phyloP scores from a whole-genome alignment of 1,140 invertebrate genomes.

The Drosophila aff. region DNA sequence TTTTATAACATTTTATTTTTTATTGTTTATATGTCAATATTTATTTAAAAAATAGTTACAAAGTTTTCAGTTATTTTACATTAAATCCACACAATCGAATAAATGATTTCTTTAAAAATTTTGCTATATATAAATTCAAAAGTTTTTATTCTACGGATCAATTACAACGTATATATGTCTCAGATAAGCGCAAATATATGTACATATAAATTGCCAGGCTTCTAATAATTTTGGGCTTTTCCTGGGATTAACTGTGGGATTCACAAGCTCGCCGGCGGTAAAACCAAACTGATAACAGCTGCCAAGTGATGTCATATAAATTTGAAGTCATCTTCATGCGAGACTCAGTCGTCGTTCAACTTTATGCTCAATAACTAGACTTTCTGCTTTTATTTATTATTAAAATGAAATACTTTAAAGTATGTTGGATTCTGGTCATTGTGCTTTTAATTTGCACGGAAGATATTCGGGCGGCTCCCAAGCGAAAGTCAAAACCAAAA shows the following conservation, averaged over 20 bases:
- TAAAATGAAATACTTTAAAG: constrained; percentile 62
- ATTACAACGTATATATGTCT: neutral
- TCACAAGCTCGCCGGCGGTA: neutral
- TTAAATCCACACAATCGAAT: no score
- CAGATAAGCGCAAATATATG: neutral
- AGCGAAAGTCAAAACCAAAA: constrained; percentile 33
- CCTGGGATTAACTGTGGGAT: neutral
- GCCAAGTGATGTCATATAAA: constrained; percentile 39
- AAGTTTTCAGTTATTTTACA: no score
- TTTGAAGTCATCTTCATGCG: neutral
- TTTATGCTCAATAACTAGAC: neutral
- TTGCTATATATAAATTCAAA: no score
- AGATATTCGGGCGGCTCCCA: constrained; percentile 44
- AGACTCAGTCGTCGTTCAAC: constrained; percentile 18
- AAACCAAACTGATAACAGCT: constrained; percentile 6
- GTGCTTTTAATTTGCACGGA: constrained; percentile 28
- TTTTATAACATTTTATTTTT: no score
- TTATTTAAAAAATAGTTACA: neutral
- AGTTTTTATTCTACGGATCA: neutral
- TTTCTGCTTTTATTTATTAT: neutral
- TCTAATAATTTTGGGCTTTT: neutral
- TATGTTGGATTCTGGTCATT: constrained; percentile 46
- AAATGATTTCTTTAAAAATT: no score
- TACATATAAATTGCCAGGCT: neutral
- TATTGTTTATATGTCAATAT: neutral